Conservation (phyloP, 1,140 invertebrate species). For the Phymorhynchus buccinoides region DNA sequence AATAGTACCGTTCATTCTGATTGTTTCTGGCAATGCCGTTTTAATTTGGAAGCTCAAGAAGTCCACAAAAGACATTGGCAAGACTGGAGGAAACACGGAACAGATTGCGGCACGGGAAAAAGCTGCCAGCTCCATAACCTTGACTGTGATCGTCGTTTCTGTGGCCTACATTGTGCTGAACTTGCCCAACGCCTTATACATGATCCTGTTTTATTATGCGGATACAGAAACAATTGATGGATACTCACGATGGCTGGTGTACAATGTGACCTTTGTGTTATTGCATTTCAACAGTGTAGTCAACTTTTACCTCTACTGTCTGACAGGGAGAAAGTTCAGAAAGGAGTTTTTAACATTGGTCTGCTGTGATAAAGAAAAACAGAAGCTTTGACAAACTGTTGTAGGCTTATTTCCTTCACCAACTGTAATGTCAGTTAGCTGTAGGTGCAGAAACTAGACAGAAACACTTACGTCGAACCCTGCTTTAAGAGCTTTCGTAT, state of each 20-base stretch:
- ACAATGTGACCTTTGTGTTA: not conserved
- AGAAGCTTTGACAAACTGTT: too few species aligned
- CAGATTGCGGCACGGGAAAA: not conserved
- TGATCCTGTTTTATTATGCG: too few species aligned
- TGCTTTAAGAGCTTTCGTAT: too few species aligned
- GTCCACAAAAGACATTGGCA: not conserved
- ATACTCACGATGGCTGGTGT: not conserved
- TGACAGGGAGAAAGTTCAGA: not conserved
- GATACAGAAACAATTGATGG: not conserved
- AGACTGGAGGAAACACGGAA: not conserved
- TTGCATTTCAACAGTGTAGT: not conserved
- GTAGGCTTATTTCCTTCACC: too few species aligned
- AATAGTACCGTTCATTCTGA: not conserved
- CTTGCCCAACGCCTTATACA: not conserved
- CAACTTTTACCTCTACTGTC: conserved; percentile 4
- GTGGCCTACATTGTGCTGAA: not conserved
- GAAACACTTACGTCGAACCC: too few species aligned
- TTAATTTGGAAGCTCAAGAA: not conserved
- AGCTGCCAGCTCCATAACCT: not conserved
- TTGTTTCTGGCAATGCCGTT: not conserved
- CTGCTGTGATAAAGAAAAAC: not conserved
- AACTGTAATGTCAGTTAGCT: too few species aligned
- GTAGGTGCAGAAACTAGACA: too few species aligned
- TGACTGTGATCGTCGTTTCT: conserved; percentile 7
- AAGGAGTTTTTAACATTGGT: not conserved